Conservation (phyloP, 2,888 invertebrate genomes). For the Mesochorus sp. region DNA sequence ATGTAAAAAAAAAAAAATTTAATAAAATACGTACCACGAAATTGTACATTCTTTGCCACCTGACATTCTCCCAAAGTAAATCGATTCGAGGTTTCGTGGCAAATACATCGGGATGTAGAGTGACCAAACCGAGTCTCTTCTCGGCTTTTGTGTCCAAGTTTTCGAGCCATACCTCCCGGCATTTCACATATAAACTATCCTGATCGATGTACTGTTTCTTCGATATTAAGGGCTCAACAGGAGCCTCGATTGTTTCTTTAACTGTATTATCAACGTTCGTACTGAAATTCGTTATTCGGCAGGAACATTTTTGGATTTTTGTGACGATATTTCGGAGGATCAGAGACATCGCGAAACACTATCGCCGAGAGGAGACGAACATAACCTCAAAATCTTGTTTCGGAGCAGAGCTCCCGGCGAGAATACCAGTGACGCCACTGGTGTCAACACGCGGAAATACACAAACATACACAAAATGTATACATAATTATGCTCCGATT, state of each 20-base stretch:
- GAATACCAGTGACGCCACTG: no score
- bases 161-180: slow-evolving; percentile 93
- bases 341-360: slow-evolving; percentile 71
- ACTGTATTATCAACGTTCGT: slow-evolving; percentile 54
- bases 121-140: slow-evolving; percentile 91
- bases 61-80: slow-evolving; percentile 91
- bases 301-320: slow-evolving; percentile 64
- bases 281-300: slow-evolving; percentile 66
- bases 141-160: slow-evolving; percentile 90
- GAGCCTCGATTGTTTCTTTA: slow-evolving; percentile 4
- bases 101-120: slow-evolving; percentile 95
- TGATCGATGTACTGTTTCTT: slow-evolving; percentile 67
- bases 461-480: no score
- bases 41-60: slow-evolving; percentile 93
- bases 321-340: slow-evolving; percentile 68
- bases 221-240: slow-evolving; percentile 79
- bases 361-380: neutral
- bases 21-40: slow-evolving; percentile 85
- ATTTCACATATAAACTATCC: slow-evolving; percentile 83
- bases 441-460: no score
- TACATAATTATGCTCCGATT: no score
- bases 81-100: slow-evolving; percentile 93
- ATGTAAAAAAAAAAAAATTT: neutral
- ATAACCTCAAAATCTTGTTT: slow-evolving; percentile 53
- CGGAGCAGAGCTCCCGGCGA: no score